Conservation (phyloP, 1,140 invertebrate species). For the Bradysia coprophila region DNA sequence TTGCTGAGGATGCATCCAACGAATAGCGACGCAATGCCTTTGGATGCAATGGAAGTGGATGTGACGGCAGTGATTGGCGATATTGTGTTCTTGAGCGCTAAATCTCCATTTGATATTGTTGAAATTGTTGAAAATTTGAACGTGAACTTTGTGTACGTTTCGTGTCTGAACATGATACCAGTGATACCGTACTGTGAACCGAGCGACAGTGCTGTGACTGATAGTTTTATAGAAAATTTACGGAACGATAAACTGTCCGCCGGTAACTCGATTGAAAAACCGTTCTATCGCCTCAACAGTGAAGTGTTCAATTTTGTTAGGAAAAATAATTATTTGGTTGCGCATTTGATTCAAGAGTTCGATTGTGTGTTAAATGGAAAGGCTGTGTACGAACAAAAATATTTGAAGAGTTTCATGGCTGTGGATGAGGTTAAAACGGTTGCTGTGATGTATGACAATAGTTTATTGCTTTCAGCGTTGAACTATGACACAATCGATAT, state of each 20-base stretch:
- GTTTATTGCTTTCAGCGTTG: conserved; percentile 27
- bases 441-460: conserved; percentile 26
- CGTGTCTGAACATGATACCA: conserved; percentile 33
- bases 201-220: neutral
- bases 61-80: conserved; percentile 28
- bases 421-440: conserved; percentile 23
- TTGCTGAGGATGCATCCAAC: conserved; percentile 24
- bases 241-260: neutral
- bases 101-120: conserved; percentile 33
- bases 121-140: conserved; percentile 29
- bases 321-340: conserved; percentile 33
- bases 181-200: conserved; percentile 7
- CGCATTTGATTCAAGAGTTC: conserved; percentile 31
- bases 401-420: conserved; percentile 25
- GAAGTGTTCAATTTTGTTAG: conserved; percentile 31
- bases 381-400: conserved; percentile 16
- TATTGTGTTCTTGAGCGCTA: conserved; percentile 29
- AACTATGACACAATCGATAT: conserved; percentile 18
- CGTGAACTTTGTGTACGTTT: conserved; percentile 35
- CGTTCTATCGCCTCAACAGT: conserved; percentile 8
- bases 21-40: conserved; percentile 21
- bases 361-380: conserved; percentile 18
- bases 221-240: neutral
- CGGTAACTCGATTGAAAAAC: neutral
- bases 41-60: conserved; percentile 22